Base-by-base conservation (phyloP, 2,888 invertebrate genomes). In the Drosophila borealis region DNA sequence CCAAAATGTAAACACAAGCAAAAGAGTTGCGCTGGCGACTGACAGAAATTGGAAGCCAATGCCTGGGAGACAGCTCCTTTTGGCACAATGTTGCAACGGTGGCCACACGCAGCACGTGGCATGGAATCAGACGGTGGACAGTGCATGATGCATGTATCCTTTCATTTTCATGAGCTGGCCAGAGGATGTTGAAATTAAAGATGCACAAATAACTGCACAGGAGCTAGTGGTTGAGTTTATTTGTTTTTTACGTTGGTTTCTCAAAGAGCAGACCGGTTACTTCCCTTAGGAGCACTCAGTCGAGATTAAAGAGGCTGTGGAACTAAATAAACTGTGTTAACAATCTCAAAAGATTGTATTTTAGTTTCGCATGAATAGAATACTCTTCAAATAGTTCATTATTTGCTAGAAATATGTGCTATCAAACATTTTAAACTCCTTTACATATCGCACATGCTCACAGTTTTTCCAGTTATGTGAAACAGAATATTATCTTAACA, bases 21-120 rank as follows among this genome's bases (percentile, higher is more conserved):
- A 63, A 67, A 65, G 54, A 70, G 68, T 64, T 68, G 63, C 48
- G 36, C 25, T 34, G 33, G 51, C 59, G 37, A 61, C 72, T 61
- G 77, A 50, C 72, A 57, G 49, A 73, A 68, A 74, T 74, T 59
- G 74, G 59, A 74, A 74, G 74, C 68, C 54, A 78, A 78, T 67
- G 74, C 59, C 34, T 34, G 14, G 1, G 56, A 44, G 44, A 34
- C 36, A 42, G 19, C 33, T 33, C 41, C 17, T 17, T 41, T 25
- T 25, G 48, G 36, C 50, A 45, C 45, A 41, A 55, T 36, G 33
- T 17, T 76, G 72, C 76, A 57, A 44, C 49, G 49, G n/a, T 33
- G 21, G 55, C 21, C 46, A 49, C 60, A 53, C 56, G 25, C 46
- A 42, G 45, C 68, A 68, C 51, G 36, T 39, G 45, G 45, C 41